Percentiles rank a stretch among this genome's conserved stretches.
phyloP scores from a whole-genome alignment of 2,113 vertebrate genomes.

The Ardeotis arabs region DNA sequence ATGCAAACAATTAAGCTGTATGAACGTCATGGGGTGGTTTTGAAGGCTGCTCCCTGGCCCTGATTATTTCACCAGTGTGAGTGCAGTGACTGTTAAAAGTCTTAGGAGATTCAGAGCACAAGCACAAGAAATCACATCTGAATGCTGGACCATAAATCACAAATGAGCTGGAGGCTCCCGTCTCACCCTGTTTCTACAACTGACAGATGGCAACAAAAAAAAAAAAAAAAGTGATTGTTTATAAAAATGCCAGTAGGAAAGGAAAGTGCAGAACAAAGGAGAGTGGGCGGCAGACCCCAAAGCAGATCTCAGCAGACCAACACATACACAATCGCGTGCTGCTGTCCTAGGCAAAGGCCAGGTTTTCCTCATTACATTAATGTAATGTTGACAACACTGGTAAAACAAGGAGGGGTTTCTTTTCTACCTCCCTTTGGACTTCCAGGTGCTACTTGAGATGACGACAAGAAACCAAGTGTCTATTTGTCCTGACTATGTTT shows the following conservation, averaged over 20 bases:
- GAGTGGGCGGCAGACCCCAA: rapidly evolving
- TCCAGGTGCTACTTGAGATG: neutral
- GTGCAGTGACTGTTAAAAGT: neutral
- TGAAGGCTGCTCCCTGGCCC: neutral
- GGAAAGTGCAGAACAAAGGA: neutral
- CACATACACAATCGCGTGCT: rapidly evolving
- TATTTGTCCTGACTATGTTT: neutral
- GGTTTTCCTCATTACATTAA: neutral
- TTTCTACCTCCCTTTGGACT: neutral
- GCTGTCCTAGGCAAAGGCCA: neutral
- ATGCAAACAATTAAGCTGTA: neutral
- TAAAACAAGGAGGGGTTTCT: neutral
- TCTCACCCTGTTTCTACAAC: neutral
- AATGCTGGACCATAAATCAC: neutral
- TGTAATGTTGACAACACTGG: rapidly evolving
- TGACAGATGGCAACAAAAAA: neutral
- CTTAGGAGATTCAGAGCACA: neutral
- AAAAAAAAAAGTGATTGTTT: neutral
- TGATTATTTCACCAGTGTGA: neutral
- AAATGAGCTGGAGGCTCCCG: neutral
- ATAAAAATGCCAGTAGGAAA: neutral
- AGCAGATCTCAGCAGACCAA: neutral
- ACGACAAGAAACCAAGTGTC: neutral
- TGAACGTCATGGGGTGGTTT: neutral
- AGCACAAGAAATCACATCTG: neutral